Evolutionary conservation across 2,888 invertebrate genomes (phyloP), one percentile per base, ranked within the genome.

Genomic region (Cephus sareptanus): DNA sequence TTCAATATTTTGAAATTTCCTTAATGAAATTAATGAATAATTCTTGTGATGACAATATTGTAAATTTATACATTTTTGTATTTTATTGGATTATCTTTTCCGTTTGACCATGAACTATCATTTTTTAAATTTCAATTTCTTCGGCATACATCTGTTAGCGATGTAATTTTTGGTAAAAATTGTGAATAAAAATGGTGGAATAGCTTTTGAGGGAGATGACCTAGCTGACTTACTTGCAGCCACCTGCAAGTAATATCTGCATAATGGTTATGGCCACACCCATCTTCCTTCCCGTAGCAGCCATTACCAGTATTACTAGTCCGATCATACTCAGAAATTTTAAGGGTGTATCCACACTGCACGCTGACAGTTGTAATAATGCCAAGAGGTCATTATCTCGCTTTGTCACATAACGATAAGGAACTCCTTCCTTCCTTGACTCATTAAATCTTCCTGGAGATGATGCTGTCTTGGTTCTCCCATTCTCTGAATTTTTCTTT

Each of bases 201-300:
- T 23, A 23, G 23, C 56, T 56, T 56, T 23, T 9, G 56, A 56
- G 56, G 56, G 23, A 40, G 56, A 6, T 56, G 23, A 56, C 56
- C 1, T 56, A 56, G 15, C 56, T 56, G 23, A 23, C 56, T 56
- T 56, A 56, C 56, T 23, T 23, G 56, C 23, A 56, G 56, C 56
- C 77, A 79, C 77, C 81, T 81, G 80, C 79, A 74, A 75, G 71
- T 81, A 77, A 80, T 80, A 78, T 80, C 74, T 78, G 80, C 77
- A 77, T 81, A 84, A 84, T 81, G 84, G 83, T 84, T 84, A 83
- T 83, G 80, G 80, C 76, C 75, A 71, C 79, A 78, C 79, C 75
- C 77, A 77, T 77, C 74, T 69, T 40, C 75, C 77, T 79, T 82
- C 80, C 79, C 75, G 69, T 78, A 33, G n/a, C 75, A 33, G n/a